Percentiles rank a stretch among this genome's conserved stretches.
phyloP scores from a whole-genome alignment of 2,797 vertebrate genomes.

The Tinamus major region DNA sequence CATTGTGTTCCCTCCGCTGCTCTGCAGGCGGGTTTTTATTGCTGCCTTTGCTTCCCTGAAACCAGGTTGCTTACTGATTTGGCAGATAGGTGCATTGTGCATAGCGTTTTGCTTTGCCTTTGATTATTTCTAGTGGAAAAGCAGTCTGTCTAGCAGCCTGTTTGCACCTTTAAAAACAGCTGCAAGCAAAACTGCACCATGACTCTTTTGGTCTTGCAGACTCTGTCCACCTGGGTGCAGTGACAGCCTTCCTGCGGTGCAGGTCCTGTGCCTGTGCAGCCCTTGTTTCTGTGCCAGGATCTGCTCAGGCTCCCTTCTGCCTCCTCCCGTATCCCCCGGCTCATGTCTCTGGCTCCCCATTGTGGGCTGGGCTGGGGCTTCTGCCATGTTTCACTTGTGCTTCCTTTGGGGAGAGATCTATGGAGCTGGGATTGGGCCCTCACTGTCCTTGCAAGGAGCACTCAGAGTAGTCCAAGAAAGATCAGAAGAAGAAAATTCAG shows the following conservation, averaged over 20 bases:
- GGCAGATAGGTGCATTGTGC: neutral
- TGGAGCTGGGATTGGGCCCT: neutral
- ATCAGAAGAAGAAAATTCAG: neutral
- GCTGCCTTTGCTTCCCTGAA: neutral
- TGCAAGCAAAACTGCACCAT: neutral
- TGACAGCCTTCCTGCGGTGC: neutral
- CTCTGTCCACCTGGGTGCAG: neutral
- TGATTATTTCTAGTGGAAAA: neutral
- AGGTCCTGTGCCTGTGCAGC: neutral
- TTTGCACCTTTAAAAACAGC: neutral
- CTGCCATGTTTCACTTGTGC: neutral
- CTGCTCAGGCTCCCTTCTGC: neutral
- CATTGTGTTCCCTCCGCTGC: neutral
- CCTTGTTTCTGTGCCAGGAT: neutral
- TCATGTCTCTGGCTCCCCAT: neutral
- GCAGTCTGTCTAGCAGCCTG: neutral
- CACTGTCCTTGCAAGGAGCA: neutral
- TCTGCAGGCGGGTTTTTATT: rapidly evolving
- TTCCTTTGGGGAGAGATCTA: neutral
- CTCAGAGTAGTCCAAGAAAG: neutral
- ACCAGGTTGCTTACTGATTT: neutral
- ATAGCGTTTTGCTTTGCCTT: neutral
- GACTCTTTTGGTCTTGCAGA: neutral
- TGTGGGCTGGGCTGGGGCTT: neutral
- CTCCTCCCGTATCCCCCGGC: neutral